Conservation (phyloP, 2,797 vertebrate species). For the Microctenopoma stevenorrisi region DNA sequence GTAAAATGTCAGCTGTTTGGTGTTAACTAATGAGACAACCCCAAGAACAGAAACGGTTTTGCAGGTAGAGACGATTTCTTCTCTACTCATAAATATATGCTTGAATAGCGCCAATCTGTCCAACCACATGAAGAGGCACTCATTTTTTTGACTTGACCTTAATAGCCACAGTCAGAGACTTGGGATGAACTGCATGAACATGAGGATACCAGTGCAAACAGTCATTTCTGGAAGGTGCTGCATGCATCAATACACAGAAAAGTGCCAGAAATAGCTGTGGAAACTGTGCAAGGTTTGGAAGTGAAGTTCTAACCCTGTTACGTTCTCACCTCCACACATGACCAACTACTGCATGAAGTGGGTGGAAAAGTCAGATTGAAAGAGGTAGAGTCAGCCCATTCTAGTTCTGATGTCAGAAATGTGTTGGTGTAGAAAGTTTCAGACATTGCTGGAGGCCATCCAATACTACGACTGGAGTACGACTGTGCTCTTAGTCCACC, state of each 20-base stretch:
- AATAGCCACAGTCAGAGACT: neutral
- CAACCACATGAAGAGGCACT: too few relatives aligned
- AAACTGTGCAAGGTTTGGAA: too few relatives aligned
- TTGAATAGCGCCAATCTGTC: neutral
- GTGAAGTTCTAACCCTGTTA: neutral
- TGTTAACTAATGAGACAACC: too few relatives aligned
- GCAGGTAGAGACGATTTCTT: too few relatives aligned
- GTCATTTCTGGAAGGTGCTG: neutral
- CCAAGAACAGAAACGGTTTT: too few relatives aligned
- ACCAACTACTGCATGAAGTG: neutral
- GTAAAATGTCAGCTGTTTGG: too few relatives aligned
- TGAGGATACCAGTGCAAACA: neutral
- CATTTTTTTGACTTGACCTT: neutral
- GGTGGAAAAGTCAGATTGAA: neutral
- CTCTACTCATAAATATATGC: neutral
- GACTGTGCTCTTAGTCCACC: neutral
- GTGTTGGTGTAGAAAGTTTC: neutral
- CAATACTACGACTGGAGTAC: neutral
- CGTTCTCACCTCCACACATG: neutral
- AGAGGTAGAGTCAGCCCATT: neutral
- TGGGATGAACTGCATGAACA: neutral
- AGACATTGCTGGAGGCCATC: neutral
- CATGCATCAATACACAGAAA: neutral
- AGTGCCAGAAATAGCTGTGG: neutral
- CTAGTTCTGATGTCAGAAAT: neutral